These are phyloP conservation scores for Amphiprion ocellaris DNA, from an alignment of 2,113 vertebrate genomes.

Conservation along the genomic window DNA sequence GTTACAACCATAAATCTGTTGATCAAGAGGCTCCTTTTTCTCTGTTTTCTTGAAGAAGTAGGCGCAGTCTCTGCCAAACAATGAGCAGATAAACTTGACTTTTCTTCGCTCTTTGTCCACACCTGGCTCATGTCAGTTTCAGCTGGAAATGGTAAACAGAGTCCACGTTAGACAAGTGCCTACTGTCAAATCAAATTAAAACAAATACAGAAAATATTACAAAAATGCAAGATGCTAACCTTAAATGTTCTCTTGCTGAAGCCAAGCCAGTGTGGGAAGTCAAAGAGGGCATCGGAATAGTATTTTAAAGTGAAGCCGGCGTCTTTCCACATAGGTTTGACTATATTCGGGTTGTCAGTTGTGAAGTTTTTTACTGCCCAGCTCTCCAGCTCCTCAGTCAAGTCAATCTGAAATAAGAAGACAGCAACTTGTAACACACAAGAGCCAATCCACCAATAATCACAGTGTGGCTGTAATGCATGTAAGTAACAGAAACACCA, in stretches of 20 bases:
- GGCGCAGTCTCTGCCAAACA: background rate
- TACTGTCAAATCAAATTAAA: background rate
- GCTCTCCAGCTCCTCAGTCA: slow-evolving; percentile 61
- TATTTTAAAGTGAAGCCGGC: slow-evolving; percentile 78
- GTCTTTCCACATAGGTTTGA: slow-evolving; percentile 59
- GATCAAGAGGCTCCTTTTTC: background rate
- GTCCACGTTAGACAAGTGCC: background rate
- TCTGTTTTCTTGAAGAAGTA: background rate
- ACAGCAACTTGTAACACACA: background rate
- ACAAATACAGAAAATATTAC: background rate
- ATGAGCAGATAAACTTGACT: background rate
- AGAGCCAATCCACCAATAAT: too few relatives aligned
- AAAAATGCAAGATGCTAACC: background rate
- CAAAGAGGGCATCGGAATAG: slow-evolving; percentile 78
- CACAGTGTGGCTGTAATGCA: too few relatives aligned
- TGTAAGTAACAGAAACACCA: background rate
- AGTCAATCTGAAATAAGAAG: slow-evolving; percentile 64
- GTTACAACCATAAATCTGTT: background rate
- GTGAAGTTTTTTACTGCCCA: slow-evolving; percentile 48
- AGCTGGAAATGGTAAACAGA: slow-evolving; percentile 23
- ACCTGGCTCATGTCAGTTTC: slow-evolving; percentile 37
- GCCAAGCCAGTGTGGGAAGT: slow-evolving; percentile 80
- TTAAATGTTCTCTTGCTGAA: slow-evolving; percentile 76
- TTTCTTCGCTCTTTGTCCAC: background rate
- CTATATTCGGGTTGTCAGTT: background rate